phyloP scores from a whole-genome alignment of 1,140 invertebrate genomes.

The Nylanderia fulva region DNA sequence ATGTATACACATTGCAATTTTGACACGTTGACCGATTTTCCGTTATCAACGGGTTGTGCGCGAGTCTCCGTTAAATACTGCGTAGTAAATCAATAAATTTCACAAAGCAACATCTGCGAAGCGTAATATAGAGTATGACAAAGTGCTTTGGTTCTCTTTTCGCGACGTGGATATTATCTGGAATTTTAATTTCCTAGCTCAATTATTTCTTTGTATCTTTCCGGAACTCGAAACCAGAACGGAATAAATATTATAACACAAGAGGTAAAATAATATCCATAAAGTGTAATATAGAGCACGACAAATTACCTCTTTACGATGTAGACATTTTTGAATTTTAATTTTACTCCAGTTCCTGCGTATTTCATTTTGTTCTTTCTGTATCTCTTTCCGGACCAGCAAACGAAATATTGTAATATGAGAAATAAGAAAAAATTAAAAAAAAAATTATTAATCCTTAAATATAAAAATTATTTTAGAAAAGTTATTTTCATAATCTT shows the following conservation, averaged over 20 bases:
- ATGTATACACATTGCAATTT: too few relatives aligned
- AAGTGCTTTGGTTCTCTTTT: not conserved
- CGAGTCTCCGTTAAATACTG: constrained; percentile 2
- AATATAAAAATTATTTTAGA: not conserved
- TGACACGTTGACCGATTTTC: too few relatives aligned
- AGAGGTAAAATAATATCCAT: not conserved
- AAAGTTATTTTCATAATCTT: not conserved
- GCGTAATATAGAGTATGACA: constrained; percentile 29
- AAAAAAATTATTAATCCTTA: not conserved
- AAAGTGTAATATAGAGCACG: not conserved
- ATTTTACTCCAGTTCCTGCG: not conserved
- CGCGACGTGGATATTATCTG: not conserved
- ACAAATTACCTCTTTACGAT: not conserved
- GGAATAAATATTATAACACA: constrained; percentile 22
- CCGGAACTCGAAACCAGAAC: not conserved
- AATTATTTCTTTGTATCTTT: not conserved
- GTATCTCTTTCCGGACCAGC: not conserved
- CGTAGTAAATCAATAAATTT: constrained; percentile 54
- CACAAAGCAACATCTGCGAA: constrained; percentile 32
- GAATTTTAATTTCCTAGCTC: not conserved
- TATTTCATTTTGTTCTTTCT: not conserved
- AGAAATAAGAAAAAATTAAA: too few relatives aligned
- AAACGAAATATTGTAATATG: not conserved
- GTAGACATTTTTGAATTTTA: constrained; percentile 23
- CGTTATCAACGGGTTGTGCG: constrained; percentile 31